Base-by-base conservation (phyloP, 2,797 vertebrate genomes). In the Karalla daura region DNA sequence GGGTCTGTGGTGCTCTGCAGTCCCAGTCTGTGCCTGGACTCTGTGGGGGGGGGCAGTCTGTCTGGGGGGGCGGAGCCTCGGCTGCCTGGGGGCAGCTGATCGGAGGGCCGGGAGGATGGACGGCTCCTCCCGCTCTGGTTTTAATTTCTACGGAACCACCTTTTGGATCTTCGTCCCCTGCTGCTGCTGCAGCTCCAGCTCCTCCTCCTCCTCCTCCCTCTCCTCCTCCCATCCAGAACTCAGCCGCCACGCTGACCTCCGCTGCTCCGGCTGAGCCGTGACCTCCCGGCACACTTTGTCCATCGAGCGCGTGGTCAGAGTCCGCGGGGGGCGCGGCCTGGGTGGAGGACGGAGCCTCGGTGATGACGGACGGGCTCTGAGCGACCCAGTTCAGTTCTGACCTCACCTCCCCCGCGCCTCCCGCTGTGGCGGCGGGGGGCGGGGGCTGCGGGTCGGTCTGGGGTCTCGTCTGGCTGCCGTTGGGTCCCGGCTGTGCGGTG, bases 341-440 rank as follows among this genome's bases (percentile, higher is more conserved):
- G 70, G 32, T 36, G 0, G 88, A 74, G 13, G 95, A 94, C 0
- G 96, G 89, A 1, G 94, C 94, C 12, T 97, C 96, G 0, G 95
- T 94, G 60, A 97, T 95, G 36, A 96, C 95, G 12, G 96, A 94
- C 0, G 95, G 94, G 0, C 95, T 97, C 81, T 98, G 96, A 0
- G 96, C 93, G 18, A 97, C 93, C 97, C 96, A 97, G 85, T 95
- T 95, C 6, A 96, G 89, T 55, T 97, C 94, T 0, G 86, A 56
- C 50, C 80, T 75, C 46, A 78, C 80, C 14, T 91, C 87, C 14
- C 70, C 81, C 0, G 10, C 36, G 0, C 27, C 70, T 11, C 58
- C 68, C 12, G 45, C 32, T 21, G n/a, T 23, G 10, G 61, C 3
- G 15, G 77, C 21, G 18, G 82, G 13, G 0, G 78, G 1, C 7